These are phyloP conservation scores for Channa striata DNA, from an alignment of 2,797 vertebrate species.

Conservation along the genomic window DNA sequence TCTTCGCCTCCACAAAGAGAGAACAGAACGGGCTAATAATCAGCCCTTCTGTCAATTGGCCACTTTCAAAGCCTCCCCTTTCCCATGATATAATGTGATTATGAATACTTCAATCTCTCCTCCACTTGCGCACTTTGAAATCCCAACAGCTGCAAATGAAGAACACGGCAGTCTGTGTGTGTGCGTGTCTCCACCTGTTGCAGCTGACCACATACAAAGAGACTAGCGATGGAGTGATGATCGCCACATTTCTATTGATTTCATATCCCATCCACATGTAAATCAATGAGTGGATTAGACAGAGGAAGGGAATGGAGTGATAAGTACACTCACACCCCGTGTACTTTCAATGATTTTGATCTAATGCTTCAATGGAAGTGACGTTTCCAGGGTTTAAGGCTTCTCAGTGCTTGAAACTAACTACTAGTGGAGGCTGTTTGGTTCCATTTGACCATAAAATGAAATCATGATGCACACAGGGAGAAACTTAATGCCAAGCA, in stretches of 20 bases:
- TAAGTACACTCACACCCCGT: not conserved
- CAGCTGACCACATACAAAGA: slow-evolving; percentile 75
- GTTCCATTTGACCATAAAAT: too few relatives aligned
- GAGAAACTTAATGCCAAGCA: not conserved
- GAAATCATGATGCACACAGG: too few relatives aligned
- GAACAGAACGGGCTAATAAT: slow-evolving; percentile 83
- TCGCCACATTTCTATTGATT: slow-evolving; percentile 77
- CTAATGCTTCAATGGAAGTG: slow-evolving; percentile 4
- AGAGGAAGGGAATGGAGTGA: slow-evolving; percentile 57
- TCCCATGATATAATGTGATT: slow-evolving; percentile 86
- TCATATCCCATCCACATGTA: slow-evolving; percentile 72
- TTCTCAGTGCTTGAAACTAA: not conserved
- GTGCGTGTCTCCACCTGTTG: slow-evolving; percentile 66
- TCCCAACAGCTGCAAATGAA: slow-evolving; percentile 60
- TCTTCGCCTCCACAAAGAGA: slow-evolving; percentile 75
- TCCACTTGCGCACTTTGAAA: slow-evolving; percentile 76
- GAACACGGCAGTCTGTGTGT: slow-evolving; percentile 26
- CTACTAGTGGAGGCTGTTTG: too few relatives aligned
- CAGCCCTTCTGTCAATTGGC: slow-evolving; percentile 85
- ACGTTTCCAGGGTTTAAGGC: not conserved
- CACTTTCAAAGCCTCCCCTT: slow-evolving; percentile 82
- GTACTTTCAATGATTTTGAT: slow-evolving; percentile 29
- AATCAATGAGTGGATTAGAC: slow-evolving; percentile 74
- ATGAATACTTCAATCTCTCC: slow-evolving; percentile 86
- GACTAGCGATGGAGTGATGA: slow-evolving; percentile 64